A percentile compares a stretch with the other conserved stretches of the same genome.
phyloP scores from a whole-genome alignment of 2,888 invertebrate species.

The Clostera curtula region DNA sequence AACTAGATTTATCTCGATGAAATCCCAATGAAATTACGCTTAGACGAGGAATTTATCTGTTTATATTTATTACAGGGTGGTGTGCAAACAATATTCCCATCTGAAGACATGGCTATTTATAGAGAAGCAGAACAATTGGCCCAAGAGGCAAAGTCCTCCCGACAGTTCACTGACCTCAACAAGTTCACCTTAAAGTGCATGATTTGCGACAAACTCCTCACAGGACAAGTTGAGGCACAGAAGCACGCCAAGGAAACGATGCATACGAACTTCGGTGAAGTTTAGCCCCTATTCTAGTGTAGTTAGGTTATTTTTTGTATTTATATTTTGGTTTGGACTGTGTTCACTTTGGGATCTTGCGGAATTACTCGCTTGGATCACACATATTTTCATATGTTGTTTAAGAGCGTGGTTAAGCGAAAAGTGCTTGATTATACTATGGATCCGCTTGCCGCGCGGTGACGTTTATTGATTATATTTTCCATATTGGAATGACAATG shows the following conservation, averaged over 20 bases:
- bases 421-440: too few relatives aligned
- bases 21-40: too few relatives aligned
- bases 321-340: slow-evolving; percentile 13
- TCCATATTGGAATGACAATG: too few relatives aligned
- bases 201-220: slow-evolving; percentile 84
- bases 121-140: slow-evolving; percentile 90
- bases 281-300: slow-evolving; percentile 62
- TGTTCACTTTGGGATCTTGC: slow-evolving; percentile 15
- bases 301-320: slow-evolving; percentile 8
- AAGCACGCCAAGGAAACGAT: slow-evolving; percentile 89
- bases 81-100: slow-evolving; percentile 86
- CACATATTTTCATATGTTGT: too few relatives aligned
- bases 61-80: slow-evolving; percentile 75
- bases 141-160: slow-evolving; percentile 88
- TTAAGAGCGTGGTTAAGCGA: too few relatives aligned
- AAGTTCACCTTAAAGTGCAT: slow-evolving; percentile 90
- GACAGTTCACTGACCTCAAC: slow-evolving; percentile 93
- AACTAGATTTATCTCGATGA: too few relatives aligned
- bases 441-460: too few relatives aligned
- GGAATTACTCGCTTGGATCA: too few relatives aligned
- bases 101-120: slow-evolving; percentile 81
- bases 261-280: slow-evolving; percentile 87
- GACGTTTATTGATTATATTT: too few relatives aligned
- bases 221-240: slow-evolving; percentile 88
- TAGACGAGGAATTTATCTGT: too few relatives aligned